Evolutionary conservation across 2,113 vertebrate genomes (phyloP).

Genomic region (Cochlearius cochlearius): DNA sequence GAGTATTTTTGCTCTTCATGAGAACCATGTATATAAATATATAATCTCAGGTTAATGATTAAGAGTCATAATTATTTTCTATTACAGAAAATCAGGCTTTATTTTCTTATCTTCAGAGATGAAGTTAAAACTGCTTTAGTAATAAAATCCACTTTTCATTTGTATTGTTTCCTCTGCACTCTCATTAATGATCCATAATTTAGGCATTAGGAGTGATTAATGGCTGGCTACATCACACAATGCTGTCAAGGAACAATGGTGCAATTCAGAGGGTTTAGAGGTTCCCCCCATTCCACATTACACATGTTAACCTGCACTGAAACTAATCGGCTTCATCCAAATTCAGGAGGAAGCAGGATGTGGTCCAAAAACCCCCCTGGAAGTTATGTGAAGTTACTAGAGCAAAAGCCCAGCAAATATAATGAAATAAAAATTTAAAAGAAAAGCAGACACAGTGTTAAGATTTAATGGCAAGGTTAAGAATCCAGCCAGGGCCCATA

Average conservation of each 20-base stretch:
- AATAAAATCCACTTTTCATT: constrained; percentile 27
- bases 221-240: not conserved
- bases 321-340: not conserved
- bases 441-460: not conserved
- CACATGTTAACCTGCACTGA: not conserved
- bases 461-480: not conserved
- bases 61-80: not conserved
- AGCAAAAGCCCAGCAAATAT: not conserved
- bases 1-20: not conserved
- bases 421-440: not conserved
- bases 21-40: not conserved
- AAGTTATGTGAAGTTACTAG: not conserved
- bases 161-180: not conserved
- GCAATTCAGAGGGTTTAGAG: not conserved
- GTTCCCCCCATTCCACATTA: not conserved
- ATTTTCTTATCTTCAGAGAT: constrained; percentile 5
- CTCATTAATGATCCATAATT: constrained; percentile 13
- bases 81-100: not conserved
- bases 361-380: not conserved
- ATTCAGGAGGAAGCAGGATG: not conserved
- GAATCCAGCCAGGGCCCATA: not conserved
- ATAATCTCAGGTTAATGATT: not conserved
- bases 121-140: constrained; percentile 14
- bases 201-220: not conserved
- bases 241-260: not conserved